Conservation (phyloP, 2,888 invertebrate species). For the Bruchidius siliquastri region DNA sequence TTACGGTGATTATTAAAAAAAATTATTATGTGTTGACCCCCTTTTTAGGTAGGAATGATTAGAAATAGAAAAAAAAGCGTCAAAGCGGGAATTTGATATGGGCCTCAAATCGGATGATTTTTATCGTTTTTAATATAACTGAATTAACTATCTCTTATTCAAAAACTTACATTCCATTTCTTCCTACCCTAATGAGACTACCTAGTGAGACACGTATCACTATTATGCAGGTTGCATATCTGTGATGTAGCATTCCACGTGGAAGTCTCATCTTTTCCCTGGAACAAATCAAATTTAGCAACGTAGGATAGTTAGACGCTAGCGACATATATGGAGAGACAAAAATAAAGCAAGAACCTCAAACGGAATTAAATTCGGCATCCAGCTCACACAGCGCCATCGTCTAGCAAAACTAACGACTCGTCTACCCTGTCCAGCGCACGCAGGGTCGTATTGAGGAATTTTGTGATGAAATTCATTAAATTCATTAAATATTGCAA, state of each 20-base stretch:
- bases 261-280: neutral
- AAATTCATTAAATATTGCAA: too few relatives aligned
- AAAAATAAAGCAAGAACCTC: neutral
- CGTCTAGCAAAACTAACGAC: neutral
- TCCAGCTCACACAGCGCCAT: neutral
- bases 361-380: neutral
- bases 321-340: neutral
- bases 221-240: neutral
- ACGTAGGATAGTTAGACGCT: neutral
- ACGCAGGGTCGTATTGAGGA: neutral
- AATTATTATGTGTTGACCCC: too few relatives aligned
- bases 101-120: too few relatives aligned
- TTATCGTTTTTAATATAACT: too few relatives aligned
- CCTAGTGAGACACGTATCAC: neutral
- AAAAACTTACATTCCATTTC: too few relatives aligned
- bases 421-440: neutral
- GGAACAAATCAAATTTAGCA: neutral
- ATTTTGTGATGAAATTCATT: neutral
- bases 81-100: too few relatives aligned
- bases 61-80: too few relatives aligned
- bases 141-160: too few relatives aligned
- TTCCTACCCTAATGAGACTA: too few relatives aligned
- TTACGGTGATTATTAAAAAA: too few relatives aligned
- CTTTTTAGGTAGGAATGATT: too few relatives aligned
- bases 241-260: neutral